Percentiles rank a stretch among this genome's conserved stretches.
These are phyloP conservation scores for Zeus faber DNA, from an alignment of 2,113 vertebrate species.

Conservation along the genomic window DNA sequence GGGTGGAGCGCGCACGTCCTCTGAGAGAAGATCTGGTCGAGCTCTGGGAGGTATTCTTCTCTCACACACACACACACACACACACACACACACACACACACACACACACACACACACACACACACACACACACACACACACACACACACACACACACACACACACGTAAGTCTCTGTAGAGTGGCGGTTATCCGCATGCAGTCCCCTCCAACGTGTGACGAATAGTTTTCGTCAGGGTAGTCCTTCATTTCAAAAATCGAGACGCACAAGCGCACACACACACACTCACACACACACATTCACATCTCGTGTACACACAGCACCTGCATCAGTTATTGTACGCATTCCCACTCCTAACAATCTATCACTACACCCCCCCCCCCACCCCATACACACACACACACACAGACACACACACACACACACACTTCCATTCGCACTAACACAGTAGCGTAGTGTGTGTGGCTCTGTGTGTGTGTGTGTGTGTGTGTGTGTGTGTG, in stretches of 20 bases:
- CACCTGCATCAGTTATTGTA: background rate
- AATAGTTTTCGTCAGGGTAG: background rate
- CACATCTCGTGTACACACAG: background rate
- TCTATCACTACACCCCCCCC: background rate
- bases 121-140: background rate
- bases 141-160: background rate
- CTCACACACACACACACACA: background rate
- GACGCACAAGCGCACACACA: constrained; percentile 27
- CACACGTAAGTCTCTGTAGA: background rate
- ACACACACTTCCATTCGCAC: constrained; percentile 27
- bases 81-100: background rate
- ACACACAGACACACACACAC: constrained; percentile 3
- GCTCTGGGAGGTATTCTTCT: background rate
- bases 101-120: background rate
- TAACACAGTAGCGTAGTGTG: no score
- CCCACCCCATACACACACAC: background rate
- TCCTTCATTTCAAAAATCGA: constrained; percentile 6
- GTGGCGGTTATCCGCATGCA: background rate
- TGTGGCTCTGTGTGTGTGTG: constrained; percentile 32
- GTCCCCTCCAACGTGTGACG: background rate
- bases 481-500: constrained; percentile 22
- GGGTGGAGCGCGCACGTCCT: background rate
- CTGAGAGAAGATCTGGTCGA: constrained; percentile 1
- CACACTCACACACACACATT: constrained; percentile 9
- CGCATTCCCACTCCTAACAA: background rate